Conservation (phyloP, 2,113 vertebrate species). For the Prietella phreatophila region DNA sequence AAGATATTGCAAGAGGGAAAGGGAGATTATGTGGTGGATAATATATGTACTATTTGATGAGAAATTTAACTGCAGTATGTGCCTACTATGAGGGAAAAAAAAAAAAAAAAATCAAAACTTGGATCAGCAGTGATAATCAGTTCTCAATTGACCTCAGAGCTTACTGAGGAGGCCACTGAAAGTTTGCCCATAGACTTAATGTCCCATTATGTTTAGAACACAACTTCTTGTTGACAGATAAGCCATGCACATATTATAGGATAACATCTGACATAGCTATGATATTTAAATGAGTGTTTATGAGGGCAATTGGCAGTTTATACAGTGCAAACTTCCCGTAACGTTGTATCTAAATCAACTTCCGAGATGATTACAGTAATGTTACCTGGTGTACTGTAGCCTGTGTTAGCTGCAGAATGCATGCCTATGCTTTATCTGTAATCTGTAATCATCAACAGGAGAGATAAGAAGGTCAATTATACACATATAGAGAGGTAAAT, state of each 20-base stretch:
- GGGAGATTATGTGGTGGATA: not conserved
- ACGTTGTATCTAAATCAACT: not conserved
- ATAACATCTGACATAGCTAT: not conserved
- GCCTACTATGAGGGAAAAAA: not conserved
- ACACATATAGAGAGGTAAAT: constrained; percentile 46
- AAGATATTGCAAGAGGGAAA: not conserved
- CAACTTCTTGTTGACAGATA: not conserved
- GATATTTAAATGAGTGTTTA: too few relatives aligned
- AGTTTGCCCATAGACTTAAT: not conserved
- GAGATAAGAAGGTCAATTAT: not conserved
- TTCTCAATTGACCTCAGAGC: not conserved
- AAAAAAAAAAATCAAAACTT: not conserved
- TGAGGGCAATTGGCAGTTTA: not conserved
- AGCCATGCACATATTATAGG: not conserved
- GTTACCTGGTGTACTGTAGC: not conserved
- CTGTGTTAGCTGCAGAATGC: not conserved
- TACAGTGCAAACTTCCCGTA: not conserved
- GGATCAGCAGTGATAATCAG: not conserved
- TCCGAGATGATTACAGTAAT: not conserved
- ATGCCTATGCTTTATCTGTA: not conserved
- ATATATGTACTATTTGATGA: not conserved
- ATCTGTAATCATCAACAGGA: not conserved
- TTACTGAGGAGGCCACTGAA: not conserved
- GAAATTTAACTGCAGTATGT: not conserved
- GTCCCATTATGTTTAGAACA: not conserved